Evolutionary conservation across 2,797 vertebrate species (phyloP).

Genomic region (Anas bahamensis): DNA sequence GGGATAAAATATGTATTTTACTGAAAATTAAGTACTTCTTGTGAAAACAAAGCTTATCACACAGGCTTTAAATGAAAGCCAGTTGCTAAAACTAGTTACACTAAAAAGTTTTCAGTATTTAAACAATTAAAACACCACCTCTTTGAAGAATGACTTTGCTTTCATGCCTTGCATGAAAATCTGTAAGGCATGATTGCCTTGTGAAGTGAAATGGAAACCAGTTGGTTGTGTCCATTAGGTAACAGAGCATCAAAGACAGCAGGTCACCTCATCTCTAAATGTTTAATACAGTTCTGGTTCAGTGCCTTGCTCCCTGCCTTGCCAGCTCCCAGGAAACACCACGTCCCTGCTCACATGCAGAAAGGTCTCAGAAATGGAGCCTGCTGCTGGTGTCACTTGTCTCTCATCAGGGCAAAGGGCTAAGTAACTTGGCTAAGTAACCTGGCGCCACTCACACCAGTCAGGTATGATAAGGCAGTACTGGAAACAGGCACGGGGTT

Average conservation of each 20-base stretch:
- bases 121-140: constrained; percentile 4
- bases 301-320: background rate
- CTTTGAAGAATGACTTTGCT: background rate
- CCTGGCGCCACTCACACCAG: background rate
- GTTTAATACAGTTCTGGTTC: constrained; percentile 49
- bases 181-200: background rate
- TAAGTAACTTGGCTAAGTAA: constrained; percentile 72
- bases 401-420: constrained; percentile 56
- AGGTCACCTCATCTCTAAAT: constrained; percentile 54
- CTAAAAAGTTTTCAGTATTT: background rate
- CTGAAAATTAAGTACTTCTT: background rate
- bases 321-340: background rate
- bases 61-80: background rate
- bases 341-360: constrained; percentile 39
- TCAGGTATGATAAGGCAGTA: background rate
- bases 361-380: constrained; percentile 68
- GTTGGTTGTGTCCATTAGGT: background rate
- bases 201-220: constrained; percentile 27
- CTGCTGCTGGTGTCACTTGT: constrained; percentile 66
- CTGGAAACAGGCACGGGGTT: background rate
- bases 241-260: constrained; percentile 27
- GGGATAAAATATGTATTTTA: background rate
- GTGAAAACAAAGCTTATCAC: background rate
- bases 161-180: background rate
- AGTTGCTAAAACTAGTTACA: background rate